phyloP scores from a whole-genome alignment of 2,113 vertebrate species.

The Theristicus caerulescens region DNA sequence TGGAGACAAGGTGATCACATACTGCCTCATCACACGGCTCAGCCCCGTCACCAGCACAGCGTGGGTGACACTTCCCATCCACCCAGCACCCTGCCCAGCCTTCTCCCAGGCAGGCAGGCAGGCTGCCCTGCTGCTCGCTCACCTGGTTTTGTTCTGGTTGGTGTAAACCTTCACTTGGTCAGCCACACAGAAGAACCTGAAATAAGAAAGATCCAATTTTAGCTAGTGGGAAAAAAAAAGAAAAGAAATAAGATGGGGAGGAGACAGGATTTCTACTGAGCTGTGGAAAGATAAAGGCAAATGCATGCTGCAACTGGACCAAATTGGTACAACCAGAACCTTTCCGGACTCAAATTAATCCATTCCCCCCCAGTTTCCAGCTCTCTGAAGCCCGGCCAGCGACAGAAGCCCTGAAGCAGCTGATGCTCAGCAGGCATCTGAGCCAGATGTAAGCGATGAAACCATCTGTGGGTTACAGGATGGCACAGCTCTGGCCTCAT shows the following conservation, averaged over 20 bases:
- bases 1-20: not conserved
- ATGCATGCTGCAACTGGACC: rapidly evolving
- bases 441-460: not conserved
- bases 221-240: not conserved
- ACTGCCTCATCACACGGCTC: not conserved
- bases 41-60: rapidly evolving
- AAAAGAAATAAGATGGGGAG: not conserved
- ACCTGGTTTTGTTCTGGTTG: slow-evolving; percentile 93
- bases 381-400: rapidly evolving
- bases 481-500: not conserved
- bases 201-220: not conserved
- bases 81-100: not conserved
- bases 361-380: rapidly evolving
- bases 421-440: rapidly evolving
- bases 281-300: not conserved
- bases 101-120: not conserved
- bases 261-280: not conserved
- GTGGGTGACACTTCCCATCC: not conserved
- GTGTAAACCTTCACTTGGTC: slow-evolving; percentile 86
- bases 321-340: not conserved
- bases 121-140: not conserved
- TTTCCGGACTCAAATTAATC: not conserved
- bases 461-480: not conserved
- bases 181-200: slow-evolving; percentile 86
- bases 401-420: not conserved